A percentile compares a stretch with the other conserved stretches of the same genome.
These are phyloP conservation scores for Andinoacara biseriatus DNA, from an alignment of 2,113 vertebrate genomes.

Conservation along the genomic window DNA sequence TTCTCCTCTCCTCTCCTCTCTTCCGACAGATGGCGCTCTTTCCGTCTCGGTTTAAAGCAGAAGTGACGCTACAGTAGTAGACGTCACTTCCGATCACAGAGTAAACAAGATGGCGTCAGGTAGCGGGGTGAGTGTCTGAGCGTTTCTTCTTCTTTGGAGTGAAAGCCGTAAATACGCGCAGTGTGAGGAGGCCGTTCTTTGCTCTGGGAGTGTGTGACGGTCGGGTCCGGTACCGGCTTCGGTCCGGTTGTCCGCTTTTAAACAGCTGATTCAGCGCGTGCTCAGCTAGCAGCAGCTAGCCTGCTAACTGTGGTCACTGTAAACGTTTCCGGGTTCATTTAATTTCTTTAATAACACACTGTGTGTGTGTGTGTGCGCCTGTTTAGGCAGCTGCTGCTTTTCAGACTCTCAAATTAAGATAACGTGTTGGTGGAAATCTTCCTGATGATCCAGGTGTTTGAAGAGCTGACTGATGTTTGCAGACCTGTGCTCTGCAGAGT, in stretches of 20 bases:
- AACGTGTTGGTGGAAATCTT: too few species aligned
- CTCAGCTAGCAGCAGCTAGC: not conserved
- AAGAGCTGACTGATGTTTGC: too few species aligned
- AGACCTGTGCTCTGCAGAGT: too few species aligned
- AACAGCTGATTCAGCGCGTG: not conserved
- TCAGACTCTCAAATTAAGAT: too few species aligned
- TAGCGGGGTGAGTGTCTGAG: conserved; percentile 67
- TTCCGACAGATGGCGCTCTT: too few species aligned
- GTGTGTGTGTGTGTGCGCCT: too few species aligned
- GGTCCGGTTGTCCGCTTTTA: not conserved
- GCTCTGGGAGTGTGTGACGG: accelerated
- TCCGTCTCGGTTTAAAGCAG: too few species aligned
- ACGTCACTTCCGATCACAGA: not conserved
- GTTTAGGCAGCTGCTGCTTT: too few species aligned
- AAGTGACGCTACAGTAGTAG: too few species aligned
- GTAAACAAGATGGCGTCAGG: conserved; percentile 75
- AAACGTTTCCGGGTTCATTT: not conserved
- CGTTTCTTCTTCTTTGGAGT: not conserved
- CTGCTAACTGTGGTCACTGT: not conserved
- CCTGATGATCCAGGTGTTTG: too few species aligned
- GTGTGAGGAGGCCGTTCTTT: not conserved
- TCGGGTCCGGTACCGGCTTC: accelerated
- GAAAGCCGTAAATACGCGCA: accelerated
- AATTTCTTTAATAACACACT: too few species aligned
- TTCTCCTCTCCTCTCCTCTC: too few species aligned